Evolutionary conservation across 1,140 invertebrate genomes (phyloP).

Genomic region (Drosophila rhopaloa): DNA sequence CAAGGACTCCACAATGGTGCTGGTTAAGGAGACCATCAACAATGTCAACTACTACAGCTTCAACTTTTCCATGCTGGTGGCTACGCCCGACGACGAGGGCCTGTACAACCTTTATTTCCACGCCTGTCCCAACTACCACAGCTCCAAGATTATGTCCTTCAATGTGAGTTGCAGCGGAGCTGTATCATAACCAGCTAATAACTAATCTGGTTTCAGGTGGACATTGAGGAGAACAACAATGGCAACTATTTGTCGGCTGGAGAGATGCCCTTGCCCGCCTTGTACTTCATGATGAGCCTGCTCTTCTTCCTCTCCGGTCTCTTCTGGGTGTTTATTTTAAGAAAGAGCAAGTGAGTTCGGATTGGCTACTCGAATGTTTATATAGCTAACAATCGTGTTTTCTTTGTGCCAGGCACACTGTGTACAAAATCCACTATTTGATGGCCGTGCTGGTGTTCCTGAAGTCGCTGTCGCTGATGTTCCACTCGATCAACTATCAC

Average conservation of each 20-base stretch:
- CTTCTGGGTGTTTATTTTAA: constrained; percentile 96
- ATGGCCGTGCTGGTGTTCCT: constrained; percentile 98
- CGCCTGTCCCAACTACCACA: constrained; percentile 91
- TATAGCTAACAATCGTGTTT: not conserved
- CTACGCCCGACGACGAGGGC: constrained; percentile 92
- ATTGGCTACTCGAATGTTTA: no score
- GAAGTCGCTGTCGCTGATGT: constrained; percentile 96
- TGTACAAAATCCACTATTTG: constrained; percentile 98
- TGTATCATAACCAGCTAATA: no score
- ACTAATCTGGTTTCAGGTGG: constrained; percentile 86
- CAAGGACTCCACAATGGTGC: constrained; percentile 62
- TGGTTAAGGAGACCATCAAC: constrained; percentile 43
- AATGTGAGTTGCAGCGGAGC: constrained; percentile 62
- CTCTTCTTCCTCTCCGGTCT: constrained; percentile 95
- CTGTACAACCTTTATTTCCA: constrained; percentile 98
- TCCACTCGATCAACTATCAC: constrained; percentile 98
- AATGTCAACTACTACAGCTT: constrained; percentile 74
- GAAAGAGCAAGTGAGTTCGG: constrained; percentile 90
- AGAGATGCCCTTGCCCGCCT: constrained; percentile 96
- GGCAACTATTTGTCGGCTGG: constrained; percentile 98
- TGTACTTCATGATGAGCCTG: constrained; percentile 96
- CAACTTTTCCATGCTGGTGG: constrained; percentile 92
- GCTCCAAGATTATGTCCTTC: constrained; percentile 81
- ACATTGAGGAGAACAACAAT: constrained; percentile 93
- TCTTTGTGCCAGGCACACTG: constrained; percentile 87